Evolutionary conservation across 2,797 vertebrate genomes (phyloP).

Genomic region (Sternotherus odoratus): DNA sequence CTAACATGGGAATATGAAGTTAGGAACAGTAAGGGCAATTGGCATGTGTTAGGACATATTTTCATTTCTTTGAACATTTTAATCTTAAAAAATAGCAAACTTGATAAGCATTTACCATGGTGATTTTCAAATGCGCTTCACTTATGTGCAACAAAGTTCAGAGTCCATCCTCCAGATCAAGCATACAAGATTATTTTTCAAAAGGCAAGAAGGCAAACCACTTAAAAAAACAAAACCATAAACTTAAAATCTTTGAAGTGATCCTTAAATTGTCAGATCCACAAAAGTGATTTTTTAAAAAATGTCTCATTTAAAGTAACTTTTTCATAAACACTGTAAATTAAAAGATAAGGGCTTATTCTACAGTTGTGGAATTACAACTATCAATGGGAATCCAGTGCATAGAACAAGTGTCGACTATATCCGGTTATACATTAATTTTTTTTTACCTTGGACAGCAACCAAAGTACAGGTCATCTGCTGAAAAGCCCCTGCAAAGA

Average conservation of each 20-base stretch:
- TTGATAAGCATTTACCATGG: neutral
- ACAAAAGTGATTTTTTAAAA: neutral
- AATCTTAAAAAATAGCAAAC: neutral
- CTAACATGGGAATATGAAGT: neutral
- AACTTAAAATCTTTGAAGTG: neutral
- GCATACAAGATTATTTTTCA: neutral
- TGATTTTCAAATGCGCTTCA: neutral
- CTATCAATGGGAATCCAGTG: neutral
- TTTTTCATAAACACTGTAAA: neutral
- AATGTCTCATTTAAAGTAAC: neutral
- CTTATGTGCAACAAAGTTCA: neutral
- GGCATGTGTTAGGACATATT: neutral
- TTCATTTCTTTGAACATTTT: neutral
- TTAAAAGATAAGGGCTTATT: accelerated
- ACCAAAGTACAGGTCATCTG: neutral
- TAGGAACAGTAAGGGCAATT: neutral
- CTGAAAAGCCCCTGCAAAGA: neutral
- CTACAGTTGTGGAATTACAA: neutral
- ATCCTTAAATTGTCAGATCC: neutral
- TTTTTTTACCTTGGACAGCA: neutral
- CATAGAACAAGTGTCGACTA: neutral
- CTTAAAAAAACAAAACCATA: neutral
- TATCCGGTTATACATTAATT: neutral
- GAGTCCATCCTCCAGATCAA: neutral
- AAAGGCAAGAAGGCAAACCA: neutral